phyloP scores from a whole-genome alignment of 35 echinoderm and acorn worm genomes.

The Ophioderma brevispina region DNA sequence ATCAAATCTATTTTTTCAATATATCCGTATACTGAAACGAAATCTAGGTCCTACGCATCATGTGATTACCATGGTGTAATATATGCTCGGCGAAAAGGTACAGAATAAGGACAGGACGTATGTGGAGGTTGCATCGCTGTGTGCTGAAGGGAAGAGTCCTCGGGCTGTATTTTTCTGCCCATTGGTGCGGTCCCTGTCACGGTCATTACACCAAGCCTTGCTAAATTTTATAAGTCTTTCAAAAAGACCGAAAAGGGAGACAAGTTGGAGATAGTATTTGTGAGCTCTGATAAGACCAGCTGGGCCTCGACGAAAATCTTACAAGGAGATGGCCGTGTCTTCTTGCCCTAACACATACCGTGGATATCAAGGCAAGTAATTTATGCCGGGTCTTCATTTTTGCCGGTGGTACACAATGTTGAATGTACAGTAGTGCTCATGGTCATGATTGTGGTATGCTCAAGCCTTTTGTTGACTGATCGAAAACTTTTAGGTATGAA shows the following conservation, averaged over 20 bases:
- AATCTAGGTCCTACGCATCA: too few species aligned
- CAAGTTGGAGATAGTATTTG: conserved; percentile 68
- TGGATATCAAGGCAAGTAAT: conserved; percentile 47
- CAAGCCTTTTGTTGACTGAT: too few species aligned
- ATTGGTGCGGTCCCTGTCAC: conserved; percentile 71
- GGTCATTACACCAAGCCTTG: conserved; percentile 58
- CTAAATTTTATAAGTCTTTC: conserved; percentile 66
- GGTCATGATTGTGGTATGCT: too few species aligned
- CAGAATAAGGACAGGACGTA: neutral
- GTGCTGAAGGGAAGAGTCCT: conserved; percentile 18
- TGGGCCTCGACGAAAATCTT: conserved; percentile 43
- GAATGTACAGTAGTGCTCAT: too few species aligned
- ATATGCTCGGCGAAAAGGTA: conserved; percentile 17
- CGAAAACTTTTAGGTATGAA: too few species aligned
- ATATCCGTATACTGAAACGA: too few species aligned
- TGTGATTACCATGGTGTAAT: neutral
- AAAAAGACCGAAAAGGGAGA: conserved; percentile 15
- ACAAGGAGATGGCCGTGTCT: conserved; percentile 67
- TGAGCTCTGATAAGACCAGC: conserved; percentile 60
- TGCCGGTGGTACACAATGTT: too few species aligned
- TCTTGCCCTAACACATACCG: conserved; percentile 50
- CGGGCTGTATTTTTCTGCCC: conserved; percentile 77
- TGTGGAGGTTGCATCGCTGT: neutral
- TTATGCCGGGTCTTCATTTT: too few species aligned
- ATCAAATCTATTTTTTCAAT: too few species aligned